These are phyloP conservation scores for Indicator maculatus DNA, from an alignment of 2,113 vertebrate genomes.

Conservation along the genomic window DNA sequence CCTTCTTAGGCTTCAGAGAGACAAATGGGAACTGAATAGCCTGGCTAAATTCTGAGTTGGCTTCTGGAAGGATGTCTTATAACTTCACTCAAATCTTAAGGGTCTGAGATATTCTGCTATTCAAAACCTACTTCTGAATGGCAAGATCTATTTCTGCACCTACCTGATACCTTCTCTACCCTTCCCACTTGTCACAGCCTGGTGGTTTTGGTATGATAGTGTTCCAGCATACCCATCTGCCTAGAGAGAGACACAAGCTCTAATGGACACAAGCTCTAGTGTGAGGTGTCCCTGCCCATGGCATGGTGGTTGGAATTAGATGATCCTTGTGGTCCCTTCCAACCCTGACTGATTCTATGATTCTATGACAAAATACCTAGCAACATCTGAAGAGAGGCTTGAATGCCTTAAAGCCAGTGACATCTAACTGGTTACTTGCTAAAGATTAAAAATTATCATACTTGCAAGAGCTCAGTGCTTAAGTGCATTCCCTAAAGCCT, in stretches of 20 bases:
- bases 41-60: conserved; percentile 28
- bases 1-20: conserved; percentile 31
- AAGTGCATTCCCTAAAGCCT: not conserved
- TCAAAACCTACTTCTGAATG: conserved; percentile 26
- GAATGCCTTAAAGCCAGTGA: not conserved
- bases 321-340: too few relatives aligned
- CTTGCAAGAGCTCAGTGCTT: not conserved
- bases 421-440: not conserved
- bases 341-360: too few relatives aligned
- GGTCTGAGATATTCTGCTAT: conserved; percentile 24
- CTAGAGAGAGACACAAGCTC: not conserved
- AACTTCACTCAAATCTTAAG: conserved; percentile 43
- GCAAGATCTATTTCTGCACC: conserved; percentile 14
- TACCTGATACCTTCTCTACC: not conserved
- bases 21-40: conserved; percentile 36
- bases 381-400: not conserved
- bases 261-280: not conserved
- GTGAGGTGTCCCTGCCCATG: too few relatives aligned
- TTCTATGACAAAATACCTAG: not conserved
- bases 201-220: not conserved
- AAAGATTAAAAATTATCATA: not conserved
- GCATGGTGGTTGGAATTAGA: too few relatives aligned
- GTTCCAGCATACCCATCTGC: not conserved
- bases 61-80: conserved; percentile 63
- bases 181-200: not conserved